Percentiles rank a stretch among this genome's conserved stretches.
These are phyloP conservation scores for Lordiphosa clarofinis DNA, from an alignment of 1,140 invertebrate genomes.

Conservation along the genomic window DNA sequence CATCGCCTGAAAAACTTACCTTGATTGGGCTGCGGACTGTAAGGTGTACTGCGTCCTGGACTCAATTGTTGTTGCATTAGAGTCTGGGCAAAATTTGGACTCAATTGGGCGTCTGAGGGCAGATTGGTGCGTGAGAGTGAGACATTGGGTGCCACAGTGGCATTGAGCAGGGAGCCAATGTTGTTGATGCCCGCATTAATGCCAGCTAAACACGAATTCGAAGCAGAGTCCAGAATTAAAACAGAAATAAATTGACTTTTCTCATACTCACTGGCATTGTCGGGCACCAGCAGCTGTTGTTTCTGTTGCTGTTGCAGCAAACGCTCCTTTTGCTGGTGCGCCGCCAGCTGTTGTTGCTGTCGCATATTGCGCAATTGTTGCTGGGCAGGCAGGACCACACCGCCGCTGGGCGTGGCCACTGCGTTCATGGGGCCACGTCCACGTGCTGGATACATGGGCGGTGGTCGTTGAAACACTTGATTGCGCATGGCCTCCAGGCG, in stretches of 20 bases:
- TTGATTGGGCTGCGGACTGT: constrained; percentile 76
- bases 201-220: constrained; percentile 61
- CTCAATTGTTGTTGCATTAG: constrained; percentile 78
- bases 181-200: constrained; percentile 85
- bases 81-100: constrained; percentile 82
- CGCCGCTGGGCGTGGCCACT: constrained; percentile 61
- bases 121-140: constrained; percentile 86
- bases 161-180: constrained; percentile 89
- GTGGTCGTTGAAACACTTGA: constrained; percentile 72
- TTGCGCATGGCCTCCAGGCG: constrained; percentile 54
- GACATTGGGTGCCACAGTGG: constrained; percentile 90
- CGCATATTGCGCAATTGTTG: constrained; percentile 77
- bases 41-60: constrained; percentile 70
- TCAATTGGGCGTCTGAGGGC: constrained; percentile 86
- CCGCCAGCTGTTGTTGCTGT: constrained; percentile 63
- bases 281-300: constrained; percentile 85
- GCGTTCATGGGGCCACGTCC: constrained; percentile 69
- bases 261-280: constrained; percentile 81
- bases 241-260: background rate
- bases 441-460: constrained; percentile 67
- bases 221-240: background rate
- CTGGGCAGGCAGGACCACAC: constrained; percentile 57
- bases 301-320: constrained; percentile 86
- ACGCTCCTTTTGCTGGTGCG: constrained; percentile 82
- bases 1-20: constrained; percentile 28